Conservation (phyloP, 2,113 vertebrate genomes). For the Crotalus horridus region DNA sequence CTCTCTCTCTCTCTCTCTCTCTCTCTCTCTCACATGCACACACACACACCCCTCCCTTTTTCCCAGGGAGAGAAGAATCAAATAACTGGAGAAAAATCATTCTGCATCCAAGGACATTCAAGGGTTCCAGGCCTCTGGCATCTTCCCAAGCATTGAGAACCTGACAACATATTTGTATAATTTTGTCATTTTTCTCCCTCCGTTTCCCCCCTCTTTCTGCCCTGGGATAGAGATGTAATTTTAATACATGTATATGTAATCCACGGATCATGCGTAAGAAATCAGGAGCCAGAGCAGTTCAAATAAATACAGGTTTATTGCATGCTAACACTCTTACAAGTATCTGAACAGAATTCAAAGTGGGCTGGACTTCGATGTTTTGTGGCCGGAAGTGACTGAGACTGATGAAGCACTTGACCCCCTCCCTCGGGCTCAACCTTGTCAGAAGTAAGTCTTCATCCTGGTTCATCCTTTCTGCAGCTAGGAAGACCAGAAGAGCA, state of each 20-base stretch:
- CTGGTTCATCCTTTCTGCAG: no score
- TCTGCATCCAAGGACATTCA: neutral
- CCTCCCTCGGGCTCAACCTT: no score
- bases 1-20: neutral
- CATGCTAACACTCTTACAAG: no score
- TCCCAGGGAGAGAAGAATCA: slow-evolving; percentile 15
- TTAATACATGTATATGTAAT: neutral
- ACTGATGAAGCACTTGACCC: no score
- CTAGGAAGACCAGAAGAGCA: no score
- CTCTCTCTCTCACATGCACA: no score
- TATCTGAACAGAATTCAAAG: no score
- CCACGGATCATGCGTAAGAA: neutral
- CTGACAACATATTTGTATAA: neutral
- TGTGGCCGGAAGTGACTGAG: no score
- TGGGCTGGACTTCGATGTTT: no score
- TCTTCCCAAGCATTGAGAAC: neutral
- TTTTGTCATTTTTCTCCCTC: neutral
- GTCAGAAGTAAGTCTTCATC: no score
- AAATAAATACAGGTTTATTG: no score
- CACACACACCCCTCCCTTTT: neutral
- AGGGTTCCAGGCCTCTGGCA: slow-evolving; percentile 12
- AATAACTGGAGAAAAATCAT: slow-evolving; percentile 2
- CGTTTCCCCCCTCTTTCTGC: neutral
- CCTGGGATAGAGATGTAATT: neutral
- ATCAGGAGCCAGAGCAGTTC: no score